Evolutionary conservation across 2,888 invertebrate species (phyloP).

Genomic region (Zele albiditarsus): DNA sequence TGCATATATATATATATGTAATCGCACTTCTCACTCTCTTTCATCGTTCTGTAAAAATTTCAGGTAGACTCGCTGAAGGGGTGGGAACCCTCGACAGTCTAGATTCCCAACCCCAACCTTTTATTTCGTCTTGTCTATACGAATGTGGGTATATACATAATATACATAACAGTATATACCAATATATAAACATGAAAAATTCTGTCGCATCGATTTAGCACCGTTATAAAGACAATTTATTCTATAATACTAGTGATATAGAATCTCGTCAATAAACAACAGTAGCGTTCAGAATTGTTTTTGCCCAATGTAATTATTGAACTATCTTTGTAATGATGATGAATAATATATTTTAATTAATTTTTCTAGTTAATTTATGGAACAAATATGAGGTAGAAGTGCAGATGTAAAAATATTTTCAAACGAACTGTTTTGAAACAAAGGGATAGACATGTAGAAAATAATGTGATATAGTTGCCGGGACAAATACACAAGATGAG

Average conservation of each 20-base stretch:
- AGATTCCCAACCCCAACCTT: conserved; percentile 64
- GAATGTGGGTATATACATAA: background rate
- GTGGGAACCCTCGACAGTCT: conserved; percentile 65
- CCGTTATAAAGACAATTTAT: conserved; percentile 7
- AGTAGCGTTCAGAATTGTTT: too few species aligned
- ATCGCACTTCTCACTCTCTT: background rate
- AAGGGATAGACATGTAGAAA: background rate
- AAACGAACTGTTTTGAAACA: background rate
- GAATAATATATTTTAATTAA: too few species aligned
- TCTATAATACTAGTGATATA: too few species aligned
- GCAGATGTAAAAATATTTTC: too few species aligned
- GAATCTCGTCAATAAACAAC: too few species aligned
- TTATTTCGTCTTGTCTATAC: conserved; percentile 17
- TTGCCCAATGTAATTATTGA: too few species aligned
- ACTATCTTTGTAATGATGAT: too few species aligned
- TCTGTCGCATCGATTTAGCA: background rate
- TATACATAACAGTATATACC: background rate
- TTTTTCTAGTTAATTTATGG: too few species aligned
- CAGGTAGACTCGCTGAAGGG: conserved; percentile 61
- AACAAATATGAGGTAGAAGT: too few species aligned
- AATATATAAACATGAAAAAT: background rate
- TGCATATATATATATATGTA: background rate
- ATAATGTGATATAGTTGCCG: background rate
- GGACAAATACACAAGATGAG: background rate
- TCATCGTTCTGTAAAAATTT: conserved; percentile 41